Evolutionary conservation across 2,797 vertebrate species (phyloP), one percentile per base, ranked within the genome.

Genomic region (Moxostoma hubbsi): DNA sequence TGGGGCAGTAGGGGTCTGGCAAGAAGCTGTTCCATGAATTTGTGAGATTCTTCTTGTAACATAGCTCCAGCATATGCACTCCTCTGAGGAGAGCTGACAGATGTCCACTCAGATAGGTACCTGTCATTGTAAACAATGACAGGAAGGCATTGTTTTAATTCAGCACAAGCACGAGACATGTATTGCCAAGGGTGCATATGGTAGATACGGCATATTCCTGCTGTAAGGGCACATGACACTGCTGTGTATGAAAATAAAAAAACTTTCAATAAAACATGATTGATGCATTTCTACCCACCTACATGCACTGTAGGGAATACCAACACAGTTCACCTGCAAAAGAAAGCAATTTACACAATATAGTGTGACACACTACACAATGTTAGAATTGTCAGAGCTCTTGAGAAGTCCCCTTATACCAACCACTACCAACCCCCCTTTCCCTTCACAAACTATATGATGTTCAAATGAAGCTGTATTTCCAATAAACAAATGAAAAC

Each of bases 111-210:
- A 57, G 18, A 72, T 69, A 73, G 61, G 77, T 65, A 66, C 51
- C 61, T 58, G 62, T 8, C 73, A 69, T 72, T 70, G 45, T 79
- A 73, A 79, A 79, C 61, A 73, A 36, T 79, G 77, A 79, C 62
- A 73, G 54, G 15, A 50, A 18, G 68, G 69, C 61, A 65, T 43
- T 65, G 61, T 79, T 73, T 79, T 58, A 65, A 58, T 66, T 57
- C 62, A 51, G 77, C 45, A 66, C 77, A 73, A 73, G 62, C 62
- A 79, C 5, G 53, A 79, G 10, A 16, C 69, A 73, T 73, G 54
- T 58, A 79, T 79, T 66, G 69, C 61, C 69, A 36, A 59, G 46
- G 69, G 77, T 65, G 67, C 18, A 61, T 50, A 68, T 68, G 75
- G 74, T 36, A 61, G n/a, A 63, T 53, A 18, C 46, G 18, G 36